A percentile compares a stretch with the other conserved stretches of the same genome.
Conservation (phyloP, 2,888 invertebrate species). For the Tortrix viridana region DNA sequence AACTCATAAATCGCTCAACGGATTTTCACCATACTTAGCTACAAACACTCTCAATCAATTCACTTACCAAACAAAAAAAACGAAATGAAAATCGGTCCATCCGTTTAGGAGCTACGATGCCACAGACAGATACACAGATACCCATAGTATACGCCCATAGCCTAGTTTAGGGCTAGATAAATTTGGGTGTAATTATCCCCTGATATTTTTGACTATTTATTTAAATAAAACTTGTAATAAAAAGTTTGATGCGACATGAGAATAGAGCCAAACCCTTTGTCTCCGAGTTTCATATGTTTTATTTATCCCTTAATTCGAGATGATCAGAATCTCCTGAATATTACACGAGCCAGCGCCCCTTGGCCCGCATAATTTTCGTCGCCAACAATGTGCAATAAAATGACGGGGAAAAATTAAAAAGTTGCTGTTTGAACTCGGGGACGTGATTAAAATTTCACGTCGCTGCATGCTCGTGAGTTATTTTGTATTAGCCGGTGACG, state of each 20-base stretch:
- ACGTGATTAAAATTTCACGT: conserved; percentile 22
- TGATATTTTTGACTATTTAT: too few species aligned
- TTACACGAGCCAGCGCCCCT: conserved; percentile 9
- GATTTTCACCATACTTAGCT: too few species aligned
- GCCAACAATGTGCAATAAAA: conserved; percentile 19
- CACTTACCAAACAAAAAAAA: too few species aligned
- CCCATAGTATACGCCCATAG: background rate
- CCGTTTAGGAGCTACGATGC: too few species aligned
- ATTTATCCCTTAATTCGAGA: conserved; percentile 15
- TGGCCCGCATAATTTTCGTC: conserved; percentile 10
- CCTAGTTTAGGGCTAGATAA: background rate
- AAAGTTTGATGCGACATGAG: background rate
- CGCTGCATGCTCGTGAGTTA: conserved; percentile 14
- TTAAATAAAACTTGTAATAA: background rate
- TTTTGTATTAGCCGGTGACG: conserved; percentile 19
- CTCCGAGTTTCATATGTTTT: background rate
- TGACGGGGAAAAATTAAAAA: conserved; percentile 18
- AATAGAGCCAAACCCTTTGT: background rate
- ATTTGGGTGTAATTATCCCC: too few species aligned
- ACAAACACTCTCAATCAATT: too few species aligned
- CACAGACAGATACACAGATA: too few species aligned
- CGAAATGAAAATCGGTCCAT: too few species aligned
- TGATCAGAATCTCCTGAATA: conserved; percentile 13
- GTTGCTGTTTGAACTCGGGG: conserved; percentile 17
- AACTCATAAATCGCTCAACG: too few species aligned